Evolutionary conservation across 2,797 vertebrate genomes (phyloP), one percentile per base, ranked within the genome.

Genomic region (Rhinichthys osculus): DNA sequence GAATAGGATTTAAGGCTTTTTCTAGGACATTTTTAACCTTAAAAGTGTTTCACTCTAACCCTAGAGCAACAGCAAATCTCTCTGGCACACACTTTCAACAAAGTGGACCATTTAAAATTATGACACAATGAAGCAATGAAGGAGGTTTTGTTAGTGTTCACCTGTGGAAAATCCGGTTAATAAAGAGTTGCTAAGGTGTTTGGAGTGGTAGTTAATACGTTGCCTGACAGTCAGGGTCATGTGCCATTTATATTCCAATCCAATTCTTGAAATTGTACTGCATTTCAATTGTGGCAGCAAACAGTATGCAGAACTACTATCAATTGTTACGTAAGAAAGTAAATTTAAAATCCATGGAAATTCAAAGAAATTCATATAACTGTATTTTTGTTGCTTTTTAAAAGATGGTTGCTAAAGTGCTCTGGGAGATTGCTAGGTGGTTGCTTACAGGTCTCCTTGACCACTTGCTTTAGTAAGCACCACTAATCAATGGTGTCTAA

Each of bases 121-220:
- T 84, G 73, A 84, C 35, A 8, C 38, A 72, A 71, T 74, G 16
- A 72, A 57, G 69, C 9, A 84, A 57, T 70, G 66, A 85, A 78
- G 54, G 42, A 70, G 47, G 62, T 73, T 78, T 78, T 78, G 74
- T 78, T 71, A 42, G 19, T 30, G 42, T 50, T 38, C 33, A 67
- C 66, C 30, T 38, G 14, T 69, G 66, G 33, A 52, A 30, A 14
- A 74, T 74, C 16, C 52, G 2, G 59, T 62, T 27, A 62, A 14
- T 64, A 14, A 13, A 64, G 27, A 64, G 27, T 54, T 54, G 1
- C 19, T 54, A 23, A 19, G 30, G 9, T 77, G 16, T 35, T 10
- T 21, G 7, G 30, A 38, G 23, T 27, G 23, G 54, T 78, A 19
- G 64, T 64, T 16, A 14, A 30, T 7, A 7, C 1, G 13, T 17